Percentiles rank a stretch among this genome's conserved stretches.
Conservation (phyloP, 1,140 invertebrate species). For the Achroia grisella region DNA sequence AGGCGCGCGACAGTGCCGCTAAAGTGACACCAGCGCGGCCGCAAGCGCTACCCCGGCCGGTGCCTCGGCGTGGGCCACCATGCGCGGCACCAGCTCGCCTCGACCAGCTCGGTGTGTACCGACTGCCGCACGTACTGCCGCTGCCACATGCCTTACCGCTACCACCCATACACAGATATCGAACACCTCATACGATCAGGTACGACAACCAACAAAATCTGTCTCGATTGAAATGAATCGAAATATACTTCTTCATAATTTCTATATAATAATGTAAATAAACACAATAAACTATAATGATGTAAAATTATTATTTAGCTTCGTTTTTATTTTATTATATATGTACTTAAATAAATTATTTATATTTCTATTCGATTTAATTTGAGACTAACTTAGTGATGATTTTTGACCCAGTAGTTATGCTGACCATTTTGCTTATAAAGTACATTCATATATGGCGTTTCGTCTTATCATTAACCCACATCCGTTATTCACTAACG, state of each 20-base stretch:
- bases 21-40: slow-evolving; percentile 88
- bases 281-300: too few species aligned
- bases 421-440: slow-evolving; percentile 1
- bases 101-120: slow-evolving; percentile 77
- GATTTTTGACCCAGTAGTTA: not conserved
- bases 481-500: not conserved
- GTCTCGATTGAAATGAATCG: too few species aligned
- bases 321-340: too few species aligned
- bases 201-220: slow-evolving; percentile 31
- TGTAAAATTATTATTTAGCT: too few species aligned
- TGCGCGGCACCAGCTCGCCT: slow-evolving; percentile 57
- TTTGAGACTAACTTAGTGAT: too few species aligned
- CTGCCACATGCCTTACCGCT: slow-evolving; percentile 65
- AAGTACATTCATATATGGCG: not conserved
- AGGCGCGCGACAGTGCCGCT: slow-evolving; percentile 89
- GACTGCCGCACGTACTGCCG: slow-evolving; percentile 72
- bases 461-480: not conserved
- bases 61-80: slow-evolving; percentile 51
- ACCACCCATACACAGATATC: slow-evolving; percentile 46
- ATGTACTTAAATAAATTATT: too few species aligned
- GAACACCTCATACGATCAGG: slow-evolving; percentile 76
- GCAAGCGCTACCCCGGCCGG: slow-evolving; percentile 75
- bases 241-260: too few species aligned
- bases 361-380: too few species aligned
- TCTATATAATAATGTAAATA: too few species aligned